These are phyloP conservation scores for Athalia circularis DNA, from an alignment of 2,888 invertebrate genomes.

Conservation along the genomic window DNA sequence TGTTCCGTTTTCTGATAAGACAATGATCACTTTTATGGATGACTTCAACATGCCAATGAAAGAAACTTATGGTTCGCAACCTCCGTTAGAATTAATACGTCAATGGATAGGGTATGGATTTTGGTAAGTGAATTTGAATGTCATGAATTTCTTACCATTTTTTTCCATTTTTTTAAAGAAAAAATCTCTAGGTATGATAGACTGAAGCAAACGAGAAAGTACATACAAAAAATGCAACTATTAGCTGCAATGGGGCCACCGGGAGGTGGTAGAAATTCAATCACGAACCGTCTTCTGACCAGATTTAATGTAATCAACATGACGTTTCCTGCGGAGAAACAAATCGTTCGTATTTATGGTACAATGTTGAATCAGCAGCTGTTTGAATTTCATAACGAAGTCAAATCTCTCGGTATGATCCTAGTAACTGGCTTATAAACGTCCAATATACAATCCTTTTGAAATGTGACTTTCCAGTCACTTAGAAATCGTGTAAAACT, in stretches of 20 bases:
- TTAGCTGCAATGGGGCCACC: conserved; percentile 91
- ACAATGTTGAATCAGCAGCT: conserved; percentile 90
- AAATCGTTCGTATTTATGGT: conserved; percentile 88
- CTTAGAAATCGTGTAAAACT: neutral
- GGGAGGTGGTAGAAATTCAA: conserved; percentile 88
- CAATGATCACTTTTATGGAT: conserved; percentile 91
- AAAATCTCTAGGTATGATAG: conserved; percentile 79
- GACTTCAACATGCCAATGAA: conserved; percentile 96
- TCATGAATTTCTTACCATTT: neutral
- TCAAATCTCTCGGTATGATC: conserved; percentile 79
- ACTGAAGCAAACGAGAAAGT: conserved; percentile 84
- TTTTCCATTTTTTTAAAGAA: neutral
- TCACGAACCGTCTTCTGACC: conserved; percentile 86
- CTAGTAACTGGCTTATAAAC: neutral
- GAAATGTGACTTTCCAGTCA: neutral
- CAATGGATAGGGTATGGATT: conserved; percentile 93
- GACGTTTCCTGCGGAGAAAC: conserved; percentile 87
- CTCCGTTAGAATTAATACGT: conserved; percentile 88
- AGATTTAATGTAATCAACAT: conserved; percentile 87
- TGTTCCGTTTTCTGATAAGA: conserved; percentile 88
- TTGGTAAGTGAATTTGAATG: conserved; percentile 76
- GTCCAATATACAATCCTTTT: neutral
- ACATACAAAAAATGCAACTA: conserved; percentile 86
- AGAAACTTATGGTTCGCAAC: conserved; percentile 92
- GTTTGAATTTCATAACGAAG: conserved; percentile 85